A percentile compares a stretch with the other conserved stretches of the same genome.
phyloP scores from a whole-genome alignment of 2,888 invertebrate genomes.

The Latrodectus elegans region DNA sequence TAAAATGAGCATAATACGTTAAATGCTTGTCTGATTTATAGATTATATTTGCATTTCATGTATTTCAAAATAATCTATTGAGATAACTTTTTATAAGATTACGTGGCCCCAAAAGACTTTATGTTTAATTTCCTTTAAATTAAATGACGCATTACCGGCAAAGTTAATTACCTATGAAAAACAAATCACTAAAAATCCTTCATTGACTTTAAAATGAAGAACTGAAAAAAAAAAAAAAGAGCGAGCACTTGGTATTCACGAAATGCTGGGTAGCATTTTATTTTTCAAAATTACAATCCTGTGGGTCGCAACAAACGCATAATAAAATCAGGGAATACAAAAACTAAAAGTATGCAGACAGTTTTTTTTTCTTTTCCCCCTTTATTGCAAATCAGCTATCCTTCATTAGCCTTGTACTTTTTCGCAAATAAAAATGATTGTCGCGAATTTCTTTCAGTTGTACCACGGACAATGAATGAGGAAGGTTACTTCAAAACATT shows the following conservation, averaged over 20 bases:
- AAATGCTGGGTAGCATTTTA: conserved; percentile 60
- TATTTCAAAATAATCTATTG: conserved; percentile 53
- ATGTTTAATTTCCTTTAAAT: conserved; percentile 62
- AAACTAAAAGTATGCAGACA: conserved; percentile 53
- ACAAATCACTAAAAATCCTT: conserved; percentile 67
- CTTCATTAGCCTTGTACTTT: conserved; percentile 66
- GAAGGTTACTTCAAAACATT: conserved; percentile 68
- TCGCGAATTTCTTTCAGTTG: conserved; percentile 64
- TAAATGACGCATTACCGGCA: conserved; percentile 61
- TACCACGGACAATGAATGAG: conserved; percentile 65
- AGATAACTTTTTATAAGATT: conserved; percentile 60
- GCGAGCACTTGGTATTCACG: conserved; percentile 40
- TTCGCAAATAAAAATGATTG: conserved; percentile 68
- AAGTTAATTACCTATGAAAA: conserved; percentile 69
- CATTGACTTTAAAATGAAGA: conserved; percentile 68
- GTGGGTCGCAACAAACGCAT: conserved; percentile 59
- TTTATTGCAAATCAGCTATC: conserved; percentile 59
- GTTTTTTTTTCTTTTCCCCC: conserved; percentile 36
- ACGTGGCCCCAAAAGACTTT: conserved; percentile 48
- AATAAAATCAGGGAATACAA: conserved; percentile 43
- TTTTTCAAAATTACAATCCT: conserved; percentile 67
- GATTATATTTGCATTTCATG: conserved; percentile 46
- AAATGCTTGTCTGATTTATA: not conserved
- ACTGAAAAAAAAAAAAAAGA: conserved; percentile 45
- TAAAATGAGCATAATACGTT: no score